These are phyloP conservation scores for Crambe crambe DNA, from an alignment of 37 sponge, comb jelly and placozoan genomes.

Conservation along the genomic window DNA sequence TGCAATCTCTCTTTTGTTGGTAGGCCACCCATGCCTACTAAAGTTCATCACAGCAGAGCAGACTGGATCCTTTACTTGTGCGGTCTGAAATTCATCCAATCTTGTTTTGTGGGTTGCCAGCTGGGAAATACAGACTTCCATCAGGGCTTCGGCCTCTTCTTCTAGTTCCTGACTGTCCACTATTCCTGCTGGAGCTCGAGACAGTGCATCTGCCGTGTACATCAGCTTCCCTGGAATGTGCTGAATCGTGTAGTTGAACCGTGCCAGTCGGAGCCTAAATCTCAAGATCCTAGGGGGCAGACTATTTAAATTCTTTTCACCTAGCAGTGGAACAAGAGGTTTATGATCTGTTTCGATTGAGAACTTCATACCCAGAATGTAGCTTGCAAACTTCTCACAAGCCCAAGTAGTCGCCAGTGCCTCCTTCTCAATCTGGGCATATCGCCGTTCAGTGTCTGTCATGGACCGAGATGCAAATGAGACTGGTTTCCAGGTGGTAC, in stretches of 20 bases:
- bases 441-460: too few species aligned
- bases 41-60: not conserved
- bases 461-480: too few species aligned
- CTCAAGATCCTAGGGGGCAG: slow-evolving; percentile 45
- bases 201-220: slow-evolving; percentile 36
- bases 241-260: slow-evolving; percentile 25
- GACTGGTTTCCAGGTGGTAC: too few species aligned
- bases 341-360: too few species aligned
- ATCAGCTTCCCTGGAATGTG: slow-evolving; percentile 38
- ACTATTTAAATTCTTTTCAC: slow-evolving; percentile 15
- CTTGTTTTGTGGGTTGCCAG: not conserved
- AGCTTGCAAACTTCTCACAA: too few species aligned
- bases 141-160: slow-evolving; percentile 26
- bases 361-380: too few species aligned
- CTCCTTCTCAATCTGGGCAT: too few species aligned
- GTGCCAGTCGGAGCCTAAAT: slow-evolving; percentile 30
- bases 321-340: slow-evolving; percentile 43
- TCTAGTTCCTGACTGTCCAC: not conserved
- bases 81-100: slow-evolving; percentile 15
- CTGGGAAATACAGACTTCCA: slow-evolving; percentile 8
- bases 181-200: not conserved
- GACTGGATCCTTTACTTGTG: slow-evolving; percentile 17
- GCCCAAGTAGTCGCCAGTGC: too few species aligned
- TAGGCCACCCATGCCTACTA: not conserved
- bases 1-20: not conserved